Evolutionary conservation across 2,888 invertebrate species (phyloP).

Genomic region (Linyphia triangularis): DNA sequence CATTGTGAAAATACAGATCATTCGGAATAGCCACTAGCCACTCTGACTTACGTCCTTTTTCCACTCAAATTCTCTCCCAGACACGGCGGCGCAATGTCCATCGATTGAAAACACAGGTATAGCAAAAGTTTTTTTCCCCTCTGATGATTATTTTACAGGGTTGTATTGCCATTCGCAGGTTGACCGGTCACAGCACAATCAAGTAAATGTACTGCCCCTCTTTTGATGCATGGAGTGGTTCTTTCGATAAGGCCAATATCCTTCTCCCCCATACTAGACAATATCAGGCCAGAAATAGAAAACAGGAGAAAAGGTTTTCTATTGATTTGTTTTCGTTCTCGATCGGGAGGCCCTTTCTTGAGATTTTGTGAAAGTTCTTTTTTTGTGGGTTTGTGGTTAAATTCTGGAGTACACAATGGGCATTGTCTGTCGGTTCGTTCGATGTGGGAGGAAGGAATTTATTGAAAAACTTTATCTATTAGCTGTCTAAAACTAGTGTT

Average conservation of each 20-base stretch:
- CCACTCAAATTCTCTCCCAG: neutral
- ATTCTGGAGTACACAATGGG: neutral
- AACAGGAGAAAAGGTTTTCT: neutral
- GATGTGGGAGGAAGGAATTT: neutral
- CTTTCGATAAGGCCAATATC: neutral
- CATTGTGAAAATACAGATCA: too few species aligned
- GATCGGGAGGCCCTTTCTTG: neutral
- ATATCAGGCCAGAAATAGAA: neutral
- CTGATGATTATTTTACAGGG: neutral
- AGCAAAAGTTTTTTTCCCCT: neutral
- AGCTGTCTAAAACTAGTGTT: neutral
- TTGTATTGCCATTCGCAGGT: neutral
- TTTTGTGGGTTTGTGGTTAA: neutral
- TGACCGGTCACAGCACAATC: conserved; percentile 8
- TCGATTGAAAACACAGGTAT: neutral
- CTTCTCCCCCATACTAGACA: too few species aligned
- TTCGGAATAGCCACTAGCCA: too few species aligned
- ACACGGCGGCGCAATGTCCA: neutral
- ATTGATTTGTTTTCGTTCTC: neutral
- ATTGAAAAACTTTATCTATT: neutral
- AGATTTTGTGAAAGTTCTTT: too few species aligned
- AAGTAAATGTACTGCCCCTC: conserved; percentile 34
- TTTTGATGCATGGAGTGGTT: neutral
- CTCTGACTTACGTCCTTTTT: neutral
- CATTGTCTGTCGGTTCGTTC: neutral